Evolutionary conservation across 2,888 invertebrate species (phyloP), one percentile per base, ranked within the genome.

Genomic region (Tetragnatha montana): DNA sequence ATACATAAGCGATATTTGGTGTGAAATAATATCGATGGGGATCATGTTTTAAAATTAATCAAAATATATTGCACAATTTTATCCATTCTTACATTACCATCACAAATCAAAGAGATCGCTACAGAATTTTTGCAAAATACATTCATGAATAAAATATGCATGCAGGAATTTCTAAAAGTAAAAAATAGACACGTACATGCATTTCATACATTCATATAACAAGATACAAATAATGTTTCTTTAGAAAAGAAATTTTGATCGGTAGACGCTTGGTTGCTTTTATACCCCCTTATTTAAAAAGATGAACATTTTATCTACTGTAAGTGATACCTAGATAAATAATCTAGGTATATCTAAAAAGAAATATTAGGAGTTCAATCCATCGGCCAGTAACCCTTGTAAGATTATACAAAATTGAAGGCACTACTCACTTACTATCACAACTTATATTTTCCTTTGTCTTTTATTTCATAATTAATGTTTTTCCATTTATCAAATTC

Each of bases 331-430:
- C 60, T 17, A 60, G 60, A 60, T 10, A 60, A 60, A 60, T 60
- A 17, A 60, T 17, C 60, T 60, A 35, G 35, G 35, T 35, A 60
- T 60, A 60, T 60, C 14, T 60, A 60, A 8, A 35, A 60, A 60
- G 60, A 60, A 60, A 60, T 12, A 10, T 17, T 60, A 60, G 60
- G 60, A 60, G 17, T 60, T 17, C 60, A 60, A 60, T 60, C 60
- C 60, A 17, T 60, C 60, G 17, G 12, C 17, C 22, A 74, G 74
- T 22, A 47, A 60, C 12, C 60, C 35, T 35, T 60, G 60, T 60
- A 51, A 47, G 82, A 51, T 73, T 21, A 51, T 82, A 70, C 6
- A 86, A 79, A 79, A 73, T 78, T 82, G 88, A 88, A 88, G 82
- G 83, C 82, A 79, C 83, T 83, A 88, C 69, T 71, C 79, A 60